These are phyloP conservation scores for Chironomus riparius DNA, from an alignment of 2,888 invertebrate genomes.

Conservation along the genomic window DNA sequence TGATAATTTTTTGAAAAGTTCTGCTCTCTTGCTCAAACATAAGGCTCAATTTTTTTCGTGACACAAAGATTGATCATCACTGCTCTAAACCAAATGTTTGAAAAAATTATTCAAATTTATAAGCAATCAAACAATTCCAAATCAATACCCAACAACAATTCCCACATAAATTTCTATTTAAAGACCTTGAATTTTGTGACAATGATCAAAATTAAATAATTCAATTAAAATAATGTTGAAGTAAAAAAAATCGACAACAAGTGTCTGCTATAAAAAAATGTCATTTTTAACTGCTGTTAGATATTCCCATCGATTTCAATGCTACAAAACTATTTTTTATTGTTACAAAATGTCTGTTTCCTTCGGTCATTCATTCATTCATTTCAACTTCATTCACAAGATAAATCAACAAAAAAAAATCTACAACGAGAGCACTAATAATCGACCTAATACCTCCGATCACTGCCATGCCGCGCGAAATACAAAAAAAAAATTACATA, in stretches of 20 bases:
- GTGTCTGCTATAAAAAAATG: not conserved
- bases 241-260: not conserved
- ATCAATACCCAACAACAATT: not conserved
- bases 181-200: not conserved
- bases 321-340: too few relatives aligned
- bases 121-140: too few relatives aligned
- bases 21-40: too few relatives aligned
- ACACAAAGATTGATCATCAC: too few relatives aligned
- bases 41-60: too few relatives aligned
- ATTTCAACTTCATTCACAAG: not conserved
- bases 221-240: not conserved
- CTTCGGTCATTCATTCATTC: not conserved
- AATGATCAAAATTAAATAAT: not conserved
- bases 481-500: slow-evolving; percentile 10
- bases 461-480: not conserved
- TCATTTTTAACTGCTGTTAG: too few relatives aligned
- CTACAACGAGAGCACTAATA: not conserved
- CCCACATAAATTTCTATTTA: not conserved
- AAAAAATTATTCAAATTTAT: too few relatives aligned
- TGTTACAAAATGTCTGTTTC: too few relatives aligned
- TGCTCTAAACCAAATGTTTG: too few relatives aligned
- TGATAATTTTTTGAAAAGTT: too few relatives aligned
- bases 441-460: not conserved
- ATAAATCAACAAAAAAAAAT: not conserved
- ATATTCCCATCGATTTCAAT: too few relatives aligned